phyloP scores from a whole-genome alignment of 2,888 invertebrate genomes.

The Magallana nippona region DNA sequence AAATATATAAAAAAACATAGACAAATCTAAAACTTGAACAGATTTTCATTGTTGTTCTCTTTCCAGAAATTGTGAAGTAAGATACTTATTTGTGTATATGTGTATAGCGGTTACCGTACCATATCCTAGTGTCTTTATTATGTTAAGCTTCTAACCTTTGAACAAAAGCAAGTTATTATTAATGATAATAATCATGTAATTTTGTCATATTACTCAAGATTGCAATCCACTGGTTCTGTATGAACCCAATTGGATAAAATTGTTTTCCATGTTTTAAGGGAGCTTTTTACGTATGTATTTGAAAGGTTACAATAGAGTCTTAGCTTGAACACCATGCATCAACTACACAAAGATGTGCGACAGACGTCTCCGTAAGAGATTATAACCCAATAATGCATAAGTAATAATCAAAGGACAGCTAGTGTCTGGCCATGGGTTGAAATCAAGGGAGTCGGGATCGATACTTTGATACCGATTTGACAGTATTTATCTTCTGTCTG shows the following conservation, averaged over 20 bases:
- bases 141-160: slow-evolving; percentile 14
- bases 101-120: not conserved
- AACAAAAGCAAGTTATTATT: slow-evolving; percentile 11
- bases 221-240: not conserved
- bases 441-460: not conserved
- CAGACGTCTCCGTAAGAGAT: too few relatives aligned
- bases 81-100: too few relatives aligned
- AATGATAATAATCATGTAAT: not conserved
- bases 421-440: not conserved
- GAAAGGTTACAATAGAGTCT: too few relatives aligned
- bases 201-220: not conserved
- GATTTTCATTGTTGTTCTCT: not conserved
- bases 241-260: too few relatives aligned
- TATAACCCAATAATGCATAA: too few relatives aligned
- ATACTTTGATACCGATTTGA: not conserved
- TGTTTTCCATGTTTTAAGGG: too few relatives aligned
- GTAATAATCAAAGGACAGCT: too few relatives aligned
- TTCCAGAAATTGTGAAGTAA: not conserved
- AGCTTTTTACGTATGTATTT: too few relatives aligned
- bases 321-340: too few relatives aligned
- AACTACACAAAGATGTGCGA: too few relatives aligned
- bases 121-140: not conserved
- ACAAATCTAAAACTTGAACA: slow-evolving; percentile 13
- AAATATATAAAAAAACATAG: too few relatives aligned
- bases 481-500: slow-evolving; percentile 6